Base-by-base conservation (phyloP, 2,797 vertebrate species). In the Sebastes nivosus region DNA sequence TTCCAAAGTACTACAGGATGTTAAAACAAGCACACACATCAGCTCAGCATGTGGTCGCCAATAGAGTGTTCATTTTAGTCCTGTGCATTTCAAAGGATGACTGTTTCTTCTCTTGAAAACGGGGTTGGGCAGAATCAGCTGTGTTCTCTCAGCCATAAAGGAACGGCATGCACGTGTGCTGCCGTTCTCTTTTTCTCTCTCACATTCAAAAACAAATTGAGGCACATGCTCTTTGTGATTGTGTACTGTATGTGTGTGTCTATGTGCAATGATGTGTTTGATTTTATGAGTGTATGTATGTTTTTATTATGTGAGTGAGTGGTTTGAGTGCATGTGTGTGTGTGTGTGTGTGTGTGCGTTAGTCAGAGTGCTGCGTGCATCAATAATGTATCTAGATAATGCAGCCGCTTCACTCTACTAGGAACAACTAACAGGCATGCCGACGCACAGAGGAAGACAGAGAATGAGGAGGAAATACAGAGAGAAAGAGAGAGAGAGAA, bases 331-430 rank as follows among this genome's bases (percentile, higher is more conserved):
- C 65, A 52, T 72, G 65, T 65, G 82, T 59, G 65, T 46, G 85
- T 52, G 85, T 42, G 65, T 72, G 65, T 65, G 82, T 59, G 65
- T 34, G 78, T 58, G 77, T 65, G 24, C 27, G 58, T 67, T 82
- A 71, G 82, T 79, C 85, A 88, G 87, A 94, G 94, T 91, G 92
- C 92, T 88, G 89, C 70, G 29, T 65, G 77, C 92, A 95, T 95
- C 89, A 95, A 95, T 95, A 95, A 95, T 95, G 87, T 75, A 95
- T 94, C 55, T 72, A 84, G 87, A 94, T 95, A 95, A 95, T 94
- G 95, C 90, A 93, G 87, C 88, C 58, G 79, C 81, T 92, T 92
- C 89, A 79, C 87, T 92, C 90, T 77, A 89, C 83, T 83, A 87
- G 84, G 84, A 86, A 91, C 82, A 93, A 90, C 88, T 91, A 89